These are phyloP conservation scores for Spodoptera picta DNA, from an alignment of 2,888 invertebrate species.

Conservation along the genomic window DNA sequence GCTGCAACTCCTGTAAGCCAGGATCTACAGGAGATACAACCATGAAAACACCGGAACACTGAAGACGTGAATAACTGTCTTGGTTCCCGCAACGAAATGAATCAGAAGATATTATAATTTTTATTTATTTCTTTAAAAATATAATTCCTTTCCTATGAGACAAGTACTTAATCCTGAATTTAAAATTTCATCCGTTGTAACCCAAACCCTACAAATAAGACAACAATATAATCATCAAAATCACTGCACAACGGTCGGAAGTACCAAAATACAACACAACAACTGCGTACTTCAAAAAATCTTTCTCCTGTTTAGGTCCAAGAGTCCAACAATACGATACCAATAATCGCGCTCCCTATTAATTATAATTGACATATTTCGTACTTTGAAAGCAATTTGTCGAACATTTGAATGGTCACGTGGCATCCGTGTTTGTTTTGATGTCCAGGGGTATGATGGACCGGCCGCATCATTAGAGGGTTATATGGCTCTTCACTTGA, in stretches of 20 bases:
- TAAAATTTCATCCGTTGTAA: neutral
- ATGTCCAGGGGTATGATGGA: constrained; percentile 79
- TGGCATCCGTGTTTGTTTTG: constrained; percentile 84
- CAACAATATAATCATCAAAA: constrained; percentile 38
- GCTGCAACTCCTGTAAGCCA: too few relatives aligned
- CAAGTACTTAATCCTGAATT: neutral
- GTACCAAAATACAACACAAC: constrained; percentile 38
- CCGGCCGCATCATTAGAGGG: constrained; percentile 70
- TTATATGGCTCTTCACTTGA: constrained; percentile 60
- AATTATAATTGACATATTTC: constrained; percentile 88
- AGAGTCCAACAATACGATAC: constrained; percentile 54
- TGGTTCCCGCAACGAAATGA: too few relatives aligned
- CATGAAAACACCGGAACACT: too few relatives aligned
- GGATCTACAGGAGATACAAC: too few relatives aligned
- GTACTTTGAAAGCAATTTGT: constrained; percentile 81
- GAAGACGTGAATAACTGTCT: too few relatives aligned
- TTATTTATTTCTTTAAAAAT: too few relatives aligned
- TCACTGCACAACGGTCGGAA: constrained; percentile 33
- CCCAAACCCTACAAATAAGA: constrained; percentile 4
- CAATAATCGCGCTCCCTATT: constrained; percentile 81
- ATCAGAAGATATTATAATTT: too few relatives aligned
- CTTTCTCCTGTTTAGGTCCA: constrained; percentile 30
- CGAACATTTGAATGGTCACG: constrained; percentile 77
- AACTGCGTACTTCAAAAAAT: constrained; percentile 47
- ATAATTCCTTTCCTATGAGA: too few relatives aligned